A percentile compares a stretch with the other conserved stretches of the same genome.
phyloP scores from a whole-genome alignment of 2,888 invertebrate species.

The Holacanthella duospinosa region DNA sequence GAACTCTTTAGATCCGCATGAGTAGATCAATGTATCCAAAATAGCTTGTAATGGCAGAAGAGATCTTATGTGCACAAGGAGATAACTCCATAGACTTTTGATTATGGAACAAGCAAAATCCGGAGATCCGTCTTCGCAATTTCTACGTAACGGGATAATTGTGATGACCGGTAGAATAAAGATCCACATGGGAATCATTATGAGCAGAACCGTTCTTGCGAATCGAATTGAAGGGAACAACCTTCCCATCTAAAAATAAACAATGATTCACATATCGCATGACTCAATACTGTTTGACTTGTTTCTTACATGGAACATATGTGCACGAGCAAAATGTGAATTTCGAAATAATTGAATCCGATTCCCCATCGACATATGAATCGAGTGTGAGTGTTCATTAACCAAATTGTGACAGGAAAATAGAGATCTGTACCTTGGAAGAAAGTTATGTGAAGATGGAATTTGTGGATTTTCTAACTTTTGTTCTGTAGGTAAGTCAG shows the following conservation, averaged over 20 bases:
- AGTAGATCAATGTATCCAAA: slow-evolving; percentile 36
- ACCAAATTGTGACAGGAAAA: slow-evolving; percentile 15
- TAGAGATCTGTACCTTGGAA: slow-evolving; percentile 30
- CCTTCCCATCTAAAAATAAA: slow-evolving; percentile 28
- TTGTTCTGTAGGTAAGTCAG: neutral
- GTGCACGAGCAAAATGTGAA: slow-evolving; percentile 33
- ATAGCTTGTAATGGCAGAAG: slow-evolving; percentile 37
- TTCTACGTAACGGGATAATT: slow-evolving; percentile 36
- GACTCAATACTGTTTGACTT: neutral
- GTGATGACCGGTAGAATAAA: slow-evolving; percentile 37
- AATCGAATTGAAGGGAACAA: slow-evolving; percentile 37
- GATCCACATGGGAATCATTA: slow-evolving; percentile 38
- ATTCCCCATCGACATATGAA: slow-evolving; percentile 11
- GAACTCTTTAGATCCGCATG: slow-evolving; percentile 38
- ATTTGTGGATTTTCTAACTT: neutral
- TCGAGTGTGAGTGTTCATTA: neutral
- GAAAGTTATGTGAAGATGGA: neutral
- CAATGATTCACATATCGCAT: slow-evolving; percentile 2
- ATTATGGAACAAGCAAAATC: slow-evolving; percentile 34
- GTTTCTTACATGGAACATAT: slow-evolving; percentile 36
- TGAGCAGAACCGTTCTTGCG: slow-evolving; percentile 36
- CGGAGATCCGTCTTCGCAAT: slow-evolving; percentile 26
- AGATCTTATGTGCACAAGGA: slow-evolving; percentile 34
- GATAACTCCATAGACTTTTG: slow-evolving; percentile 33
- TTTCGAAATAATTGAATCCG: slow-evolving; percentile 33